Evolutionary conservation across 1,140 invertebrate genomes (phyloP), one percentile per base, ranked within the genome.

Genomic region (Solen grandis): DNA sequence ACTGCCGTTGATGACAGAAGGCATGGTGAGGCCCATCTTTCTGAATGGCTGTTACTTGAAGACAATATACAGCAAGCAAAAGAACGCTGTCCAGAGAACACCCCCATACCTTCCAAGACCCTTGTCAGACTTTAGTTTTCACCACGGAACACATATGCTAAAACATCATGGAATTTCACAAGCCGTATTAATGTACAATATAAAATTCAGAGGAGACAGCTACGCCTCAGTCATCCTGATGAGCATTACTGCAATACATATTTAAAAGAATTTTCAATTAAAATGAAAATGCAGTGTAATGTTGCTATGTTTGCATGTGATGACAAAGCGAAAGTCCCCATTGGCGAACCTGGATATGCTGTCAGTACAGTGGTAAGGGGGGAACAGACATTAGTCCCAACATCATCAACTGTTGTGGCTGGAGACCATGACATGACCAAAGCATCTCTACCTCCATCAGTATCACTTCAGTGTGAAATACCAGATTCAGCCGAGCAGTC

Each of bases 101-200:
- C 69, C 14, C 52, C 29, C 2, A 46, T 86, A 36, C 75, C 84
- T 19, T 79, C 62, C 13, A 76, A 70, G 46, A 82, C 69, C 52
- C 50, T 86, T 19, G 79, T 86, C 14, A 29, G 84, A 54, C 62
- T 86, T 2, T 82, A 86, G 62, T 84, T 86, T 77, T 57, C 68
- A 13, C 85, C 84, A 0, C 60, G 76, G 14, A 86, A 84, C 29
- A 82, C 82, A 25, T 86, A 79, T 50, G 10, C 68, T 10, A 22
- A 80, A 13, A 10, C 55, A 62, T 69, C 84, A 70, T 38, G 62
- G 22, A 68, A 65, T 46, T 84, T 85, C 41, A 85, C 81, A n/a
- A 62, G 29, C 0, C 36, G 29, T 8, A 36, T 84, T 0, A 14
- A 60, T 36, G 78, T 82, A 0, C 84, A 85, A 46, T 84, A 84